Percentiles rank a stretch among this genome's conserved stretches.
Evolutionary conservation across 2,797 vertebrate genomes (phyloP).

Genomic region (Perodicticus potto): DNA sequence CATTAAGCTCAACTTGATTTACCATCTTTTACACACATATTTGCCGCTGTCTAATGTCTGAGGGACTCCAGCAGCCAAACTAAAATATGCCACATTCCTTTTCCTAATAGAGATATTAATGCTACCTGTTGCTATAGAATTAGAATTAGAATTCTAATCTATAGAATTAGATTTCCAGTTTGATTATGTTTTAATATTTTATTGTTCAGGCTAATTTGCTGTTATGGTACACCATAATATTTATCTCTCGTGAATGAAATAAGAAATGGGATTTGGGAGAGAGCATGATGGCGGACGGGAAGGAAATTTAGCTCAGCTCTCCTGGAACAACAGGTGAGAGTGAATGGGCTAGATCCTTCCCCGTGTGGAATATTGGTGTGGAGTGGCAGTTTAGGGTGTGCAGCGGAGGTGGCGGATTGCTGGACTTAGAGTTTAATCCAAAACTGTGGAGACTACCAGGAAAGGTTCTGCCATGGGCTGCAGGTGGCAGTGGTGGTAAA

Average conservation of each 20-base stretch:
- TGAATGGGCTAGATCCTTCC: no score
- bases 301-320: no score
- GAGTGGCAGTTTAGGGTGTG: no score
- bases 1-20: neutral
- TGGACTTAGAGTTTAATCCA: no score
- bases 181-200: constrained; percentile 44
- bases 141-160: neutral
- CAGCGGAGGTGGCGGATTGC: no score
- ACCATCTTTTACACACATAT: neutral
- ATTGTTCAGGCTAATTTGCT: constrained; percentile 17
- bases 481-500: no score
- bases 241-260: neutral
- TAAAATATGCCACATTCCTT: neutral
- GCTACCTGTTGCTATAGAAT: neutral
- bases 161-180: neutral
- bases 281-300: no score
- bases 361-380: no score
- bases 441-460: no score
- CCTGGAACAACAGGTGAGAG: no score
- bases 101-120: neutral
- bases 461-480: no score
- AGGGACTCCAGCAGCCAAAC: neutral
- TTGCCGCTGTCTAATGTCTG: neutral
- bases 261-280: neutral
- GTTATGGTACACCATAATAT: neutral